Base-by-base conservation (phyloP, 2,888 invertebrate species). In the Oscheius sp. region DNA sequence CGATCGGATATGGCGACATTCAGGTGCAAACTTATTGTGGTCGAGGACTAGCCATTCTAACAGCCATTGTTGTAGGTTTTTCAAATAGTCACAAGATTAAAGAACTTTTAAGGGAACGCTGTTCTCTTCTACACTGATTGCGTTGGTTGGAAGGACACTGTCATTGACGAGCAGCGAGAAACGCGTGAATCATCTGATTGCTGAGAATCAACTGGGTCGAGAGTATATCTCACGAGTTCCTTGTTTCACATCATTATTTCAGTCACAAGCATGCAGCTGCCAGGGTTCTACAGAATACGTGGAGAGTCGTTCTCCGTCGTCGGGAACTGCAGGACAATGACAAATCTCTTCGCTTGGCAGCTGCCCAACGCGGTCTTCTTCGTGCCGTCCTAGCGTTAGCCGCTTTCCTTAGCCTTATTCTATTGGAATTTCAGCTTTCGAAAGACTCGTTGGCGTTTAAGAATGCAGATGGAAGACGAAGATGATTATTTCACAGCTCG, bases 1-100 rank as follows among this genome's bases (percentile, higher is more conserved):
- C 98, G 92, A 97, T 99, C 89, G 99, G 99, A 90, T 99, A 99
- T 92, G 99, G 99, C 90, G 99, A 97, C 92, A 76, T 88, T 90
- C 97, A 98, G 91, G 98, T 98, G 90, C 97, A 98, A 92, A 99
- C 99, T 86, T 98, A 97, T 92, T 99, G 98, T 92, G 99, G 99
- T 90, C 92, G 99, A 91, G 96, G 95, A 90, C 95, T 99, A 90
- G 96, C 98, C 89, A 96, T 99, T 90, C 94, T 94, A 91, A 97
- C 97, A 88, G 99, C 99, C 90, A 96, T 99, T 90, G 98, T 98
- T 95, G 99, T 99, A 13, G 64, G 76, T 76, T 29, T 69, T 18
- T 49, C 16, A 1, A 41, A 59, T 49, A 16, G 18, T 16, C 52
- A 3, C 18, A 35, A n/a, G n/a, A n/a, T n/a, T 13, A 56, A 69